Conservation (phyloP, 2,888 invertebrate genomes). For the Yponomeuta evonymella region DNA sequence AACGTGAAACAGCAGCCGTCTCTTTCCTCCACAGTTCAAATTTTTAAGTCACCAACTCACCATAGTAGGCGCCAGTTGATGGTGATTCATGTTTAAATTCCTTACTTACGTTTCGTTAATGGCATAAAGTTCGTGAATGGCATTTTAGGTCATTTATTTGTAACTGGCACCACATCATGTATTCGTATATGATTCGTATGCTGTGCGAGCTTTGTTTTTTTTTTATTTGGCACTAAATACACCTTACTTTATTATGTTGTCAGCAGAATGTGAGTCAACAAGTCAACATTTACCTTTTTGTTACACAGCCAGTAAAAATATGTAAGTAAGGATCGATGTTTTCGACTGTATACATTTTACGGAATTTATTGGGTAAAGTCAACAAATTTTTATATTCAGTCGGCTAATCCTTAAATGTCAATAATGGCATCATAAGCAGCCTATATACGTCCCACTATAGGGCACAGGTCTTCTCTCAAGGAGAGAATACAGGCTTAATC, state of each 20-base stretch:
- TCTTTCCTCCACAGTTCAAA: slow-evolving; percentile 52
- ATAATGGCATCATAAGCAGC: no score
- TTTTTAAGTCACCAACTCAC: slow-evolving; percentile 49
- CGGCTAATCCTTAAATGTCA: no score
- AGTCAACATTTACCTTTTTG: no score
- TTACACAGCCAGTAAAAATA: no score
- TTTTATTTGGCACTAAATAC: neutral
- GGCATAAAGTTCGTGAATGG: slow-evolving; percentile 13
- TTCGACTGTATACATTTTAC: no score
- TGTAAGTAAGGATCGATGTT: no score
- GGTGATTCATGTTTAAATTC: slow-evolving; percentile 72
- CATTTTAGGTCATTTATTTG: slow-evolving; percentile 3
- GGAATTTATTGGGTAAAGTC: no score
- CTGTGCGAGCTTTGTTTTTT: neutral
- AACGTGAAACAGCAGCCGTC: slow-evolving; percentile 62
- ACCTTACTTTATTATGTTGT: neutral
- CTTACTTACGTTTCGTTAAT: slow-evolving; percentile 65
- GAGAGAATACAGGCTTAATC: no score
- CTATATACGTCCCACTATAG: no score
- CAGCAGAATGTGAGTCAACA: no score
- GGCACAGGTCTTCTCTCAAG: no score
- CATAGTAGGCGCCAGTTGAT: slow-evolving; percentile 63
- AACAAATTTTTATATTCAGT: no score
- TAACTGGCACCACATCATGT: neutral
- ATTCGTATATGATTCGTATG: neutral